phyloP scores from a whole-genome alignment of 2,797 vertebrate genomes.

The Eupleurogrammus muticus region DNA sequence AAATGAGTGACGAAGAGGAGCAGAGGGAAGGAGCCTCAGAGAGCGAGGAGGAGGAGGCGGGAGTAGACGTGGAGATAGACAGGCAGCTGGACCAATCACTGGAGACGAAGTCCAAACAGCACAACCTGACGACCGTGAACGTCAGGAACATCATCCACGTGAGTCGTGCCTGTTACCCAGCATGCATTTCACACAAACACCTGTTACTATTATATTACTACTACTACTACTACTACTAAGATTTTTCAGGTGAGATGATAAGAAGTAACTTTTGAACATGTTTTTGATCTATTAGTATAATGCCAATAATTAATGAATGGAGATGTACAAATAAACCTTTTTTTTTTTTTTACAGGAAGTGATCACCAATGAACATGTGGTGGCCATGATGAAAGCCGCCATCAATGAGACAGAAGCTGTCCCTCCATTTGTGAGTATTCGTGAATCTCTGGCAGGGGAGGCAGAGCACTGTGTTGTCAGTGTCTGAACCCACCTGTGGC shows the following conservation, averaged over 20 bases:
- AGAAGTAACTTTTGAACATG: too few relatives aligned
- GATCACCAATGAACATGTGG: conserved; percentile 97
- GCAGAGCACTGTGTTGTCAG: neutral
- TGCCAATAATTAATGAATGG: too few relatives aligned
- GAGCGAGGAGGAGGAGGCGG: conserved; percentile 48
- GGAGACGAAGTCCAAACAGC: conserved; percentile 93
- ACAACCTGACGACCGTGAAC: conserved; percentile 93
- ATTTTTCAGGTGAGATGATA: too few relatives aligned
- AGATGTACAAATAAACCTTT: neutral
- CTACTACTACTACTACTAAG: too few relatives aligned
- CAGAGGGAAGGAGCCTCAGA: conserved; percentile 25
- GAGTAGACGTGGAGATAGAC: conserved; percentile 87
- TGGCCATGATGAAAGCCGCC: conserved; percentile 99
- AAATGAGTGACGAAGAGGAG: conserved; percentile 1
- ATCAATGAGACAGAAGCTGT: conserved; percentile 93
- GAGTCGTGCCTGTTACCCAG: conserved; percentile 59
- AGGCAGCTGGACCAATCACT: conserved; percentile 90
- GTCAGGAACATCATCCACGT: conserved; percentile 96
- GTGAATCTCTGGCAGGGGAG: too few relatives aligned
- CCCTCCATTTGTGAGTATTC: conserved; percentile 92
- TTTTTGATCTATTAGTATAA: too few relatives aligned
- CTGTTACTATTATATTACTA: too few relatives aligned
- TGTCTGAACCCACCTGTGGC: neutral
- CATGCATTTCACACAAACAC: too few relatives aligned
- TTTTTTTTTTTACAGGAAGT: conserved; percentile 87